Evolutionary conservation across 2,113 vertebrate species (phyloP).

Genomic region (Eira barbara): DNA sequence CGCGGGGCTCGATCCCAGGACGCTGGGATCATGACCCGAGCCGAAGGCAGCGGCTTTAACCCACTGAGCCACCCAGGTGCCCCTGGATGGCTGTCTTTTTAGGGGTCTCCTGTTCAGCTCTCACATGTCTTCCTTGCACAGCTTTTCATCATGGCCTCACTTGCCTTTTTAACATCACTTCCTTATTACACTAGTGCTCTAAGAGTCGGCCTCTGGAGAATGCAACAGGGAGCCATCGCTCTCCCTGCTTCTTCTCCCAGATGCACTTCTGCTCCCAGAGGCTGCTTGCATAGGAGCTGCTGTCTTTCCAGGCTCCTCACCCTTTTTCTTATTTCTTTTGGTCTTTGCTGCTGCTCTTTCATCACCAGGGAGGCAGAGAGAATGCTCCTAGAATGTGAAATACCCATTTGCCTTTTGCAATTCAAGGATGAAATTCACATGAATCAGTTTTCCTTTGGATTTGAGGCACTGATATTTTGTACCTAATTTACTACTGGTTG

Average conservation of each 20-base stretch:
- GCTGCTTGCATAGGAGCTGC: not conserved
- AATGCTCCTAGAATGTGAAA: not conserved
- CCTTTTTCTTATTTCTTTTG: not conserved
- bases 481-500: not conserved
- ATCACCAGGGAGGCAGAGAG: not conserved
- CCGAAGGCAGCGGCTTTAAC: too few species aligned
- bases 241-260: not conserved
- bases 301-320: not conserved
- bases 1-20: too few species aligned
- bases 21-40: too few species aligned
- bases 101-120: not conserved
- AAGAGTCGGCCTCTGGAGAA: not conserved
- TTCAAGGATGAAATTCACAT: not conserved
- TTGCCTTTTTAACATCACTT: not conserved
- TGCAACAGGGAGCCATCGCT: not conserved
- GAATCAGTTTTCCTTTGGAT: not conserved
- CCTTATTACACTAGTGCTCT: not conserved
- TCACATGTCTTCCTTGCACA: not conserved
- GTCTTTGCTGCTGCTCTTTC: not conserved
- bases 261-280: not conserved
- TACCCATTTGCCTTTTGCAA: not conserved
- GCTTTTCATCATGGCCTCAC: not conserved
- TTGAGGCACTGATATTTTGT: conserved; percentile 17
- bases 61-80: too few species aligned
- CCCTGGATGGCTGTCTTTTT: not conserved